Conservation (phyloP, 2,113 vertebrate genomes). For the Gymnogyps californianus region DNA sequence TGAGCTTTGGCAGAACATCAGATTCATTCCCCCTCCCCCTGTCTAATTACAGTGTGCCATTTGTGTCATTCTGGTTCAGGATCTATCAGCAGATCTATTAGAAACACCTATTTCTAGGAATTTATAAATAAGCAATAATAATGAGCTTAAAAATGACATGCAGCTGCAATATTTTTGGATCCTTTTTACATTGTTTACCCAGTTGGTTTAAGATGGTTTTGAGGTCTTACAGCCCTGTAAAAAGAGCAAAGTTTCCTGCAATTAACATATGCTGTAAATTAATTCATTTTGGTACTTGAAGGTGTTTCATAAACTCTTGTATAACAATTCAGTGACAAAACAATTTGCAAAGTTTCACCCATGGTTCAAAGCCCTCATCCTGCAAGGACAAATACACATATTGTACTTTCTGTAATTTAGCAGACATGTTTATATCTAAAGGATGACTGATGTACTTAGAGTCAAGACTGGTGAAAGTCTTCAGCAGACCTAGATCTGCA, state of each 20-base stretch:
- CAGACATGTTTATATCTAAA: neutral
- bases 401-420: neutral
- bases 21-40: neutral
- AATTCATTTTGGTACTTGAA: slow-evolving; percentile 30
- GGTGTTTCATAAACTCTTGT: slow-evolving; percentile 2
- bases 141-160: neutral
- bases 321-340: neutral
- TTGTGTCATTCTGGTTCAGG: slow-evolving; percentile 18
- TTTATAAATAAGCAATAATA: slow-evolving; percentile 27
- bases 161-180: neutral
- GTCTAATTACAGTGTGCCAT: slow-evolving; percentile 6
- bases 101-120: neutral
- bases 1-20: slow-evolving; percentile 50
- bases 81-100: slow-evolving; percentile 26
- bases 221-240: neutral
- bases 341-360: neutral
- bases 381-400: neutral
- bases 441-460: neutral
- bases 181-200: neutral
- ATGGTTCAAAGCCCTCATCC: neutral
- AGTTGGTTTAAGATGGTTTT: neutral
- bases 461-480: neutral
- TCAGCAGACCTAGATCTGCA: neutral
- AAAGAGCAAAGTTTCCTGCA: neutral
- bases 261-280: slow-evolving; percentile 2